Evolutionary conservation across 2,888 invertebrate genomes (phyloP).

Genomic region (Pharmacophagus antenor): DNA sequence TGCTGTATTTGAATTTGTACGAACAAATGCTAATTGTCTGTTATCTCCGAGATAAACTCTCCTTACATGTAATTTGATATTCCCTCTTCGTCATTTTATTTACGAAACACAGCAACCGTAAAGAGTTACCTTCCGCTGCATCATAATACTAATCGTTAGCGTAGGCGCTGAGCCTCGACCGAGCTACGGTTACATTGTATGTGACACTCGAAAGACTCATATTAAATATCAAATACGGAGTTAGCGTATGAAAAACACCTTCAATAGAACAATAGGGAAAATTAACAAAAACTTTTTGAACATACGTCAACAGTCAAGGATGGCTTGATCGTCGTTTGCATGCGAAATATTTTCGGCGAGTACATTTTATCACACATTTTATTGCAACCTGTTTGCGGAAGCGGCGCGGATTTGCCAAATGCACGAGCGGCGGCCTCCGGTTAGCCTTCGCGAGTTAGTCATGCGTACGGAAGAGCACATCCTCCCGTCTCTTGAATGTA

Average conservation of each 20-base stretch:
- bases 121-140: not conserved
- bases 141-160: not conserved
- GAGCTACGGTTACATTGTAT: not conserved
- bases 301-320: conserved; percentile 6
- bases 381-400: conserved; percentile 55
- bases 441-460: conserved; percentile 22
- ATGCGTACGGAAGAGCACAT: conserved; percentile 12
- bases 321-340: conserved; percentile 10
- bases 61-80: not conserved
- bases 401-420: conserved; percentile 44
- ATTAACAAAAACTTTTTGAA: conserved; percentile 1
- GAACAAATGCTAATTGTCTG: too few species aligned
- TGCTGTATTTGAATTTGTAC: too few species aligned
- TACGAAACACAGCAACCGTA: not conserved
- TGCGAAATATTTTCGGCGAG: conserved; percentile 7
- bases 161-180: too few species aligned
- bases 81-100: not conserved
- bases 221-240: not conserved
- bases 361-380: conserved; percentile 37
- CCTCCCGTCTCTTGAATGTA: conserved; percentile 12
- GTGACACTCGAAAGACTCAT: not conserved
- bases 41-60: too few species aligned
- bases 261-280: conserved; percentile 3
- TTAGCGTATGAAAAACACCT: not conserved
- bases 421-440: conserved; percentile 35